A percentile compares a stretch with the other conserved stretches of the same genome.
phyloP scores from a whole-genome alignment of 2,888 invertebrate genomes.

The Cactoblastis cactorum region DNA sequence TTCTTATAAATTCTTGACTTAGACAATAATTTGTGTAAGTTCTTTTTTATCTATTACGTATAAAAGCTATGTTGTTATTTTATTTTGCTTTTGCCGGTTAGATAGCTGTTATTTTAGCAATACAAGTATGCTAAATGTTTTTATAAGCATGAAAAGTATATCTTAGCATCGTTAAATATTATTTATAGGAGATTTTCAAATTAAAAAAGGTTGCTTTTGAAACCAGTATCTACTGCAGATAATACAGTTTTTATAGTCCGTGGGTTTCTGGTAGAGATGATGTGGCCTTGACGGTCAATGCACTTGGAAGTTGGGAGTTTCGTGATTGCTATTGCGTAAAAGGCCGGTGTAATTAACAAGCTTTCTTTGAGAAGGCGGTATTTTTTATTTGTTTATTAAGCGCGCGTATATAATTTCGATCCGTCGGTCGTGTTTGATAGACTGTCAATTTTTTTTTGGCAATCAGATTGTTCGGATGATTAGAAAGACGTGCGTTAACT shows the following conservation, averaged over 20 bases:
- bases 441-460: slow-evolving; percentile 1
- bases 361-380: slow-evolving; percentile 10
- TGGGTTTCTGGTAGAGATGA: slow-evolving; percentile 17
- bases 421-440: slow-evolving; percentile 2
- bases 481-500: background rate
- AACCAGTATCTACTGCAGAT: too few species aligned
- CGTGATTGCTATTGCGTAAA: slow-evolving; percentile 10
- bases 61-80: background rate
- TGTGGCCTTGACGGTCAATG: slow-evolving; percentile 55
- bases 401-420: background rate
- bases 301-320: slow-evolving; percentile 43
- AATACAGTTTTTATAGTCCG: background rate
- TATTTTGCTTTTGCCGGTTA: too few species aligned
- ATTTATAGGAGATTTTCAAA: too few species aligned
- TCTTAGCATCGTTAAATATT: too few species aligned
- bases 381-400: slow-evolving; percentile 1
- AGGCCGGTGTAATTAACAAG: slow-evolving; percentile 2
- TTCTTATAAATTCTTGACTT: background rate
- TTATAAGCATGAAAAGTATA: too few species aligned
- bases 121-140: too few species aligned
- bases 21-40: background rate
- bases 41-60: background rate
- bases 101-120: too few species aligned
- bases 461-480: background rate
- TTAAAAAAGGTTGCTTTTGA: too few species aligned